A percentile compares a stretch with the other conserved stretches of the same genome.
These are phyloP conservation scores for Dolomedes plantarius DNA, from an alignment of 2,888 invertebrate species.

Conservation along the genomic window DNA sequence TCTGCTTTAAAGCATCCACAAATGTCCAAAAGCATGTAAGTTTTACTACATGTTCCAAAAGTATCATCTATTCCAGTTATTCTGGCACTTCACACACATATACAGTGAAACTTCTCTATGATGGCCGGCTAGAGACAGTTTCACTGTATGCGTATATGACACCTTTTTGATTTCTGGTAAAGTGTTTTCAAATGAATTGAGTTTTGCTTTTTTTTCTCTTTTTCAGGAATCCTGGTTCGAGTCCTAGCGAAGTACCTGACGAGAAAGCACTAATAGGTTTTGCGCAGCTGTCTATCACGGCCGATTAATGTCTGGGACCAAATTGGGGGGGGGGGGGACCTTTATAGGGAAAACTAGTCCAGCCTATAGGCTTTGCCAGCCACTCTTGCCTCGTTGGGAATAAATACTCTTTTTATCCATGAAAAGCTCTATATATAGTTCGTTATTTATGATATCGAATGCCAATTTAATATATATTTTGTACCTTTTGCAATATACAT, in stretches of 20 bases:
- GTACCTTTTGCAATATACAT: conserved; percentile 41
- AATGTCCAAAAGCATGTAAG: too few species aligned
- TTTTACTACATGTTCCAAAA: too few species aligned
- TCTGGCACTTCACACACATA: too few species aligned
- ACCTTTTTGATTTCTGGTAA: too few species aligned
- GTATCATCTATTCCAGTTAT: too few species aligned
- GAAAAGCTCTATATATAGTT: conserved; percentile 52
- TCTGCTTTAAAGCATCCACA: too few species aligned
- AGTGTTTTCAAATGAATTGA: too few species aligned
- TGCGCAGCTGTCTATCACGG: conserved; percentile 95
- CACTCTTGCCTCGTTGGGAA: conserved; percentile 32
- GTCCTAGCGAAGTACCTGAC: conserved; percentile 85
- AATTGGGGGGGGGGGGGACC: conserved; percentile 27
- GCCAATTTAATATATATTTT: conserved; percentile 69
- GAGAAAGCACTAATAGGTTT: conserved; percentile 96
- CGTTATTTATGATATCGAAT: conserved; percentile 67
- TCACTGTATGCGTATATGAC: too few species aligned
- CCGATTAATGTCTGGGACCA: conserved; percentile 43
- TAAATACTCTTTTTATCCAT: conserved; percentile 15
- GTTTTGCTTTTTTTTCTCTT: conserved; percentile 64
- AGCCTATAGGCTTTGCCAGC: conserved; percentile 50
- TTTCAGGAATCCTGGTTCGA: conserved; percentile 79
- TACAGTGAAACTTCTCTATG: too few species aligned
- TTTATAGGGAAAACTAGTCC: conserved; percentile 52
- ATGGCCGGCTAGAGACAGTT: too few species aligned